Conservation (phyloP, 2,888 invertebrate genomes). For the Synanthedon formicaeformis region DNA sequence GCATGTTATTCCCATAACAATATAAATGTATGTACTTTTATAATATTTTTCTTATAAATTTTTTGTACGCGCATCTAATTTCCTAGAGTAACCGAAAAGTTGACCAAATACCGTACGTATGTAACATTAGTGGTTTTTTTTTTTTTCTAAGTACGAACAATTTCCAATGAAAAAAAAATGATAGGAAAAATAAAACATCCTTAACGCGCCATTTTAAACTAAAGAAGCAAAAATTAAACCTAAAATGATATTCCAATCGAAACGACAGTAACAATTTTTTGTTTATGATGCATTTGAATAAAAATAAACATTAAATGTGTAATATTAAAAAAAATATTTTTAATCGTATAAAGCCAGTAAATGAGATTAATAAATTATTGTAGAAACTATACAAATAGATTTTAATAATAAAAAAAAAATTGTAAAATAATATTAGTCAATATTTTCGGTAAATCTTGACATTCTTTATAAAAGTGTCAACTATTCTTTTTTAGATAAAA, state of each 20-base stretch:
- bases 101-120: not conserved
- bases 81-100: not conserved
- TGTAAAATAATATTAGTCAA: too few relatives aligned
- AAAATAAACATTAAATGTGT: too few relatives aligned
- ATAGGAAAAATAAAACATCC: conserved; percentile 17
- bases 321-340: too few relatives aligned
- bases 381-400: too few relatives aligned
- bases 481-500: too few relatives aligned
- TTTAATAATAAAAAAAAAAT: too few relatives aligned
- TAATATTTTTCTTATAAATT: not conserved
- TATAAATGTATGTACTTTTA: not conserved
- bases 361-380: too few relatives aligned
- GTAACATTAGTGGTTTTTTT: conserved; percentile 1
- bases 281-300: too few relatives aligned
- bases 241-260: conserved; percentile 20
- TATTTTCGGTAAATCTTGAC: too few relatives aligned
- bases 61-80: not conserved
- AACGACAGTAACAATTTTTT: conserved; percentile 3
- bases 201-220: conserved; percentile 22
- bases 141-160: conserved; percentile 49
- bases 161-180: conserved; percentile 17
- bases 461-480: too few relatives aligned
- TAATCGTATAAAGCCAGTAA: too few relatives aligned
- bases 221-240: conserved; percentile 28
- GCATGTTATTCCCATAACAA: not conserved